phyloP scores from a whole-genome alignment of 1,140 invertebrate species.

The Thaumetopoea pityocampa region DNA sequence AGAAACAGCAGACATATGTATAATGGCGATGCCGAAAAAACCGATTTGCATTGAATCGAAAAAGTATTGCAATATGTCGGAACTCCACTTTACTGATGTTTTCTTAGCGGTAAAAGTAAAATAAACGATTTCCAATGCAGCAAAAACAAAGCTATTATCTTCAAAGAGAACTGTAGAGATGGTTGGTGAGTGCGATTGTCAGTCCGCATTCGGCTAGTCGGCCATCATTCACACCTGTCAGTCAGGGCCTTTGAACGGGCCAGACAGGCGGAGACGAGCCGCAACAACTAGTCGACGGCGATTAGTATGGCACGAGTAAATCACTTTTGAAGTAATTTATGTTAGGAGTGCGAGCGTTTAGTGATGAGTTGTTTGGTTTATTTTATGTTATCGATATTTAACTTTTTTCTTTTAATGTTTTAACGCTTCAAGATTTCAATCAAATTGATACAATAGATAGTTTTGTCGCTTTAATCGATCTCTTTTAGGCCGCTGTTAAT shows the following conservation, averaged over 20 bases:
- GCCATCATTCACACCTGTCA: constrained; percentile 61
- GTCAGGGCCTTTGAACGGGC: constrained; percentile 24
- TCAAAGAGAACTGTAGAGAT: constrained; percentile 41
- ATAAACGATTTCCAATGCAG: constrained; percentile 25
- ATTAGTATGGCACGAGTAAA: constrained; percentile 57
- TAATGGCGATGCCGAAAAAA: constrained; percentile 15
- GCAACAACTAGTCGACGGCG: constrained; percentile 41
- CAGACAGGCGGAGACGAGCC: constrained; percentile 36
- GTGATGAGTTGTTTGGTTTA: constrained; percentile 25
- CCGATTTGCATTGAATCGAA: constrained; percentile 13
- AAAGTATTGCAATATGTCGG: constrained; percentile 10
- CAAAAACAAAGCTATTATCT: constrained; percentile 50
- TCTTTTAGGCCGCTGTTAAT: too few species aligned
- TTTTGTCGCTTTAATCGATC: too few species aligned
- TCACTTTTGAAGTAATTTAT: constrained; percentile 68
- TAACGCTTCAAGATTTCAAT: too few species aligned
- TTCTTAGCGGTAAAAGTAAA: constrained; percentile 19
- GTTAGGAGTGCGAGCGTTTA: constrained; percentile 27
- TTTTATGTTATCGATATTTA: constrained; percentile 24
- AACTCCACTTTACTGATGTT: constrained; percentile 23
- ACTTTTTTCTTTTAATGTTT: too few species aligned
- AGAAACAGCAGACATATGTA: constrained; percentile 10
- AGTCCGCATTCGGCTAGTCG: constrained; percentile 41
- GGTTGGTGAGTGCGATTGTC: constrained; percentile 41
- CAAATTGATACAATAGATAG: too few species aligned